These are phyloP conservation scores for Pitangus sulphuratus DNA, from an alignment of 2,797 vertebrate species.

Conservation along the genomic window DNA sequence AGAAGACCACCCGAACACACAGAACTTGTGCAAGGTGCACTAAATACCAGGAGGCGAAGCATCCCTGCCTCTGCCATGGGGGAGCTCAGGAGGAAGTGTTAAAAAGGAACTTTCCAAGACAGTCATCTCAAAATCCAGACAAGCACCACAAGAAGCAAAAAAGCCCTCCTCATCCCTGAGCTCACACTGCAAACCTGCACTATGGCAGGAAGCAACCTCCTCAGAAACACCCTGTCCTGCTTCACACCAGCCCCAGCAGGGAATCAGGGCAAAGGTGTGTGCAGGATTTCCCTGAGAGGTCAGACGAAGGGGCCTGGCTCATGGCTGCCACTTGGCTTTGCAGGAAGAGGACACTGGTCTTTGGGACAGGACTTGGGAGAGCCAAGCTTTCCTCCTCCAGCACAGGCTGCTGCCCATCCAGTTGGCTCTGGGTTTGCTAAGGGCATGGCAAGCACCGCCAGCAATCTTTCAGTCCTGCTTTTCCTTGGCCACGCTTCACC, in stretches of 20 bases:
- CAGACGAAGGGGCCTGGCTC: background rate
- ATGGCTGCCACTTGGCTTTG: background rate
- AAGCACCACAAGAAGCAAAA: background rate
- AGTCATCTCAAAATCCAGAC: background rate
- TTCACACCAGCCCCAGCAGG: background rate
- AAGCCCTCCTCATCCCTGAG: background rate
- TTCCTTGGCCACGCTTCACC: background rate
- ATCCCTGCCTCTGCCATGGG: rapidly evolving
- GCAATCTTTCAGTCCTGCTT: background rate
- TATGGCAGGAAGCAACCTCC: background rate
- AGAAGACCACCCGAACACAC: background rate
- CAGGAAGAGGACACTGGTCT: background rate
- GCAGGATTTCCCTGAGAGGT: background rate
- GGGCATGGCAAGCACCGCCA: rapidly evolving
- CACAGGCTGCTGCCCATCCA: rapidly evolving
- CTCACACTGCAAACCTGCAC: background rate
- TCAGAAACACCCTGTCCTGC: background rate
- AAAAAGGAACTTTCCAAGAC: background rate
- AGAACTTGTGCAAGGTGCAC: rapidly evolving
- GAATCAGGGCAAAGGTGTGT: rapidly evolving
- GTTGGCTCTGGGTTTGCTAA: background rate
- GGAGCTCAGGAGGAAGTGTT: background rate
- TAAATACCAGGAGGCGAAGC: background rate
- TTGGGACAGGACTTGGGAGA: background rate
- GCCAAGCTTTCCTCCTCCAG: background rate